These are phyloP conservation scores for Goniozus legneri DNA, from an alignment of 1,140 invertebrate species.

Conservation along the genomic window DNA sequence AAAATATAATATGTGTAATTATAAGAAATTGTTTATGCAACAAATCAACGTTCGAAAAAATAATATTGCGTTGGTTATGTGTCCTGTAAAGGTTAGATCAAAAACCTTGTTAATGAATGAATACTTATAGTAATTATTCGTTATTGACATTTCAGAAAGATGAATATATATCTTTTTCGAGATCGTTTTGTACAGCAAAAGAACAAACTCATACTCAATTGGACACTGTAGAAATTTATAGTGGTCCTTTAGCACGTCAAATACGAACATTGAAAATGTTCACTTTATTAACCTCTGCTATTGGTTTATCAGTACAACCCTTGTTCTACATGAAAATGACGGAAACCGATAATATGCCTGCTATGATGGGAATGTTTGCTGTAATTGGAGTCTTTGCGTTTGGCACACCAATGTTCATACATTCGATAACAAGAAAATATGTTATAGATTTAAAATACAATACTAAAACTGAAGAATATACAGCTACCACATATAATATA, in stretches of 20 bases:
- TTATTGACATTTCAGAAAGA: not conserved
- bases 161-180: not conserved
- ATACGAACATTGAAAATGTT: conserved; percentile 76
- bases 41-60: no score
- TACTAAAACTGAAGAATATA: conserved; percentile 61
- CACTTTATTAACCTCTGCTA: conserved; percentile 70
- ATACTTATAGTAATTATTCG: not conserved
- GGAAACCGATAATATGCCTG: conserved; percentile 53
- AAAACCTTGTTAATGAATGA: no score
- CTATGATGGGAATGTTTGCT: conserved; percentile 61
- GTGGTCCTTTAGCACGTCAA: conserved; percentile 63
- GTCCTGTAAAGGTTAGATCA: no score
- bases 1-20: no score
- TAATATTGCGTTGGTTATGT: no score
- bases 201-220: conserved; percentile 1
- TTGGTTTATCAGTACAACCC: conserved; percentile 71
- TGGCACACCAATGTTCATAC: conserved; percentile 76
- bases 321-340: conserved; percentile 62
- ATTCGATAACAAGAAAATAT: conserved; percentile 83
- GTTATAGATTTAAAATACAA: conserved; percentile 74
- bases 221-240: conserved; percentile 57
- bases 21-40: no score
- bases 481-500: conserved; percentile 67
- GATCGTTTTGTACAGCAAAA: not conserved
- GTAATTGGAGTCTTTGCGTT: conserved; percentile 77